These are phyloP conservation scores for Melanogrammus aeglefinus DNA, from an alignment of 2,797 vertebrate species.

Conservation along the genomic window DNA sequence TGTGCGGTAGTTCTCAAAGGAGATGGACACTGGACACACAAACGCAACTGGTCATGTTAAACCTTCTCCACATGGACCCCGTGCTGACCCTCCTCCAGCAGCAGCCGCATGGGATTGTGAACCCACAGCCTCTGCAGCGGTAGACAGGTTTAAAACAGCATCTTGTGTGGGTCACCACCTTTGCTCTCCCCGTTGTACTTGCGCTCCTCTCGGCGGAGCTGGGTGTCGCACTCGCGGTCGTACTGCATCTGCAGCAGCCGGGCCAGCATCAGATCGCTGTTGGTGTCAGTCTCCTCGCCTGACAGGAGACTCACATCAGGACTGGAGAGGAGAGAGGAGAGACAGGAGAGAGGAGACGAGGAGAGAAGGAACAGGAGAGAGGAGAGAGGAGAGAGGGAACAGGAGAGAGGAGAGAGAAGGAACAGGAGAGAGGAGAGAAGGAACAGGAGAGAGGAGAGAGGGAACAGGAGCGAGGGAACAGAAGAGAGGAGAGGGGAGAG, in stretches of 20 bases:
- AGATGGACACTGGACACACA: slow-evolving; percentile 86
- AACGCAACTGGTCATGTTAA: background rate
- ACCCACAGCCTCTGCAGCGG: too few species aligned
- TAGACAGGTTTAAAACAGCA: too few species aligned
- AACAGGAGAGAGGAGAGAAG: too few species aligned
- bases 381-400: slow-evolving; percentile 1
- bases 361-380: background rate
- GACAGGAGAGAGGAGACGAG: slow-evolving; percentile 48
- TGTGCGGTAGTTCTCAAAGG: slow-evolving; percentile 96
- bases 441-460: too few species aligned
- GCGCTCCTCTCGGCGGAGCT: slow-evolving; percentile 90
- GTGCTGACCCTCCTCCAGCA: too few species aligned
- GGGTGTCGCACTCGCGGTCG: slow-evolving; percentile 90
- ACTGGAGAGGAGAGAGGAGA: slow-evolving; percentile 52
- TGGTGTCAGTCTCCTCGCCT: slow-evolving; percentile 78
- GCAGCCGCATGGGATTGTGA: too few species aligned
- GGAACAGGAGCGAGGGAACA: too few species aligned
- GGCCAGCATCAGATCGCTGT: slow-evolving; percentile 91
- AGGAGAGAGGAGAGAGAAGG: too few species aligned
- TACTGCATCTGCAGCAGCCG: slow-evolving; percentile 98
- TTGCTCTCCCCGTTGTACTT: slow-evolving; percentile 97
- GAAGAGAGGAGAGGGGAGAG: too few species aligned
- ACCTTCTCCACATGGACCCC: too few species aligned
- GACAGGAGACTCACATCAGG: slow-evolving; percentile 63
- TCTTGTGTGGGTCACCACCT: slow-evolving; percentile 67